phyloP scores from a whole-genome alignment of 2,797 vertebrate species.

The Naso thynnoides region DNA sequence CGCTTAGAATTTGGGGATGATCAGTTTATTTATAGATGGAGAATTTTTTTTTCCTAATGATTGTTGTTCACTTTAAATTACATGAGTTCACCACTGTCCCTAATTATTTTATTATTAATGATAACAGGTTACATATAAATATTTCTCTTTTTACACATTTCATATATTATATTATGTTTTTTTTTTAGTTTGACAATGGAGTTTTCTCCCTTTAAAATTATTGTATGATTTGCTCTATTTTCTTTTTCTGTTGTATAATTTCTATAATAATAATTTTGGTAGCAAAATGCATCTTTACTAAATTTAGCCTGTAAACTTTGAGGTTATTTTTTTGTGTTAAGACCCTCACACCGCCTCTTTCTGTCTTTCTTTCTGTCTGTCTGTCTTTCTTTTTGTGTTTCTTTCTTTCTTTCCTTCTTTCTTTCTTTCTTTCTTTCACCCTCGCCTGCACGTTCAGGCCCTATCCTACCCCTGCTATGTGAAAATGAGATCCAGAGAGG shows the following conservation, averaged over 20 bases:
- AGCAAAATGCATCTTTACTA: neutral
- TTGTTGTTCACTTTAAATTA: neutral
- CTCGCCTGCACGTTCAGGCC: slow-evolving; percentile 59
- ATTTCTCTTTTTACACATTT: neutral
- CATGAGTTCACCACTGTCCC: neutral
- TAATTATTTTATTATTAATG: neutral
- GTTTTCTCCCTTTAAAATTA: neutral
- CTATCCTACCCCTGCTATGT: slow-evolving; percentile 76
- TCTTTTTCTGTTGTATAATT: neutral
- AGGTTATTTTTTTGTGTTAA: neutral
- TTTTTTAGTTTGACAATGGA: neutral
- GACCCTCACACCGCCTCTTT: neutral
- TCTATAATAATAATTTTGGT: neutral
- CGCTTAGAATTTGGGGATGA: slow-evolving; percentile 3
- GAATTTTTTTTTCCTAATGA: neutral
- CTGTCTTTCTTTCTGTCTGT: neutral
- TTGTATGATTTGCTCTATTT: neutral
- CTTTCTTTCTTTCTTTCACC: slow-evolving; percentile 9
- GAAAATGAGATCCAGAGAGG: slow-evolving; percentile 82
- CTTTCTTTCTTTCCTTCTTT: neutral
- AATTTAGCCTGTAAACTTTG: neutral
- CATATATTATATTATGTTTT: neutral
- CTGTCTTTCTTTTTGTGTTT: neutral
- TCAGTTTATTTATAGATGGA: slow-evolving; percentile 10
- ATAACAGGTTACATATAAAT: neutral